Evolutionary conservation across 2,113 vertebrate species (phyloP).

Genomic region (Barbus barbus): DNA sequence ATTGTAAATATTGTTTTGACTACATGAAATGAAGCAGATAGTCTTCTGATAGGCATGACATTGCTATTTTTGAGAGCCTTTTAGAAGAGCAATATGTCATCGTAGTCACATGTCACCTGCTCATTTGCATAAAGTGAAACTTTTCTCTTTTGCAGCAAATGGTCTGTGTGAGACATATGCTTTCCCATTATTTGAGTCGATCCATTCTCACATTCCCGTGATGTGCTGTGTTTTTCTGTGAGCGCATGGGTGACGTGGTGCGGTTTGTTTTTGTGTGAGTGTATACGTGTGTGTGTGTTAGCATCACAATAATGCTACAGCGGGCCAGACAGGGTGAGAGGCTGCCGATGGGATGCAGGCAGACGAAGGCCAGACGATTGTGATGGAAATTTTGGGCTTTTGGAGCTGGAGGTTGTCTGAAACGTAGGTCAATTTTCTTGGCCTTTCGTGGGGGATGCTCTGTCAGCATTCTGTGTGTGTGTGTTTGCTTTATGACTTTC

Average conservation of each 20-base stretch:
- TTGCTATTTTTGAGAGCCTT: neutral
- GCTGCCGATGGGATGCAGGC: constrained; percentile 30
- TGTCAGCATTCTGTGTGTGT: constrained; percentile 1
- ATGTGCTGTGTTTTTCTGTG: neutral
- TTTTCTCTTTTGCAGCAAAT: neutral
- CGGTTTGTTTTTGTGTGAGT: constrained; percentile 39
- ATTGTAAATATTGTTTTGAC: constrained; percentile 45
- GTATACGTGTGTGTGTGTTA: constrained; percentile 37
- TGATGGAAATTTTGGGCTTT: constrained; percentile 44
- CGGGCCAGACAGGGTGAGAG: constrained; percentile 48
- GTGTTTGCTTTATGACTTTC: constrained; percentile 1
- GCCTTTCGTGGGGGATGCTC: neutral
- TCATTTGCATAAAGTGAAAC: neutral
- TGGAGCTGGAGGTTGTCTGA: neutral
- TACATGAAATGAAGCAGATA: constrained; percentile 35
- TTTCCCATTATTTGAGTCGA: neutral
- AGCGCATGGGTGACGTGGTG: constrained; percentile 28
- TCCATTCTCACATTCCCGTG: constrained; percentile 24
- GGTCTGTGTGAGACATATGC: neutral
- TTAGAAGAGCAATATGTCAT: neutral
- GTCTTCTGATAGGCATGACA: constrained; percentile 13
- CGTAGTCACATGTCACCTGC: too few species aligned
- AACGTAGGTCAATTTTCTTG: constrained; percentile 15
- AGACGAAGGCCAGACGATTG: constrained; percentile 41
- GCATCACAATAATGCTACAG: constrained; percentile 49